These are phyloP conservation scores for Alfaro cultratus DNA, from an alignment of 2,797 vertebrate species.

Conservation along the genomic window DNA sequence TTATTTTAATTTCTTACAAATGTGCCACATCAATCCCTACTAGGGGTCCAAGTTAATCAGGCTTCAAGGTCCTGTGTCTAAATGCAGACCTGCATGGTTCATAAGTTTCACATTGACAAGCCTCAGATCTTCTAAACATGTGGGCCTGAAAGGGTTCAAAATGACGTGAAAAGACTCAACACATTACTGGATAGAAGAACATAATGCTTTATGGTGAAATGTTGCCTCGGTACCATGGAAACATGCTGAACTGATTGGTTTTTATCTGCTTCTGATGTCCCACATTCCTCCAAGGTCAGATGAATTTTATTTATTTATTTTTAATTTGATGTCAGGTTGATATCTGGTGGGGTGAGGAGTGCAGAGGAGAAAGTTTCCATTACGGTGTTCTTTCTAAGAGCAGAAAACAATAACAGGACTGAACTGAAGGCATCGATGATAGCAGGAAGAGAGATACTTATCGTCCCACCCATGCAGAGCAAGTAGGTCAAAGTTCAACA, in stretches of 20 bases:
- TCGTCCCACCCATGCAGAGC: background rate
- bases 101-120: background rate
- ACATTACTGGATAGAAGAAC: conserved; percentile 25
- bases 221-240: conserved; percentile 2
- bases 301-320: background rate
- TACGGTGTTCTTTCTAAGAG: conserved; percentile 33
- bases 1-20: background rate
- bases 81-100: background rate
- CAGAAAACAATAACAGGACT: conserved; percentile 58
- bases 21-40: background rate
- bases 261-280: conserved; percentile 24
- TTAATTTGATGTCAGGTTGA: background rate
- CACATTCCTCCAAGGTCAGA: conserved; percentile 63
- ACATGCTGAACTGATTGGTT: background rate
- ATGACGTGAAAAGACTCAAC: background rate
- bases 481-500: conserved; percentile 37
- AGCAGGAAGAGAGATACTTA: conserved; percentile 50
- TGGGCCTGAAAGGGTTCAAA: background rate
- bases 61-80: background rate
- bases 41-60: background rate
- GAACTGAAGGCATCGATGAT: conserved; percentile 36
- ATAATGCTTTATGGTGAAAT: background rate
- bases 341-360: conserved; percentile 5
- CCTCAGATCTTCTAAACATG: conserved; percentile 1
- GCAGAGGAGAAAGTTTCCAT: conserved; percentile 5